phyloP scores from a whole-genome alignment of 2,797 vertebrate species.

The Micromesistius poutassou region DNA sequence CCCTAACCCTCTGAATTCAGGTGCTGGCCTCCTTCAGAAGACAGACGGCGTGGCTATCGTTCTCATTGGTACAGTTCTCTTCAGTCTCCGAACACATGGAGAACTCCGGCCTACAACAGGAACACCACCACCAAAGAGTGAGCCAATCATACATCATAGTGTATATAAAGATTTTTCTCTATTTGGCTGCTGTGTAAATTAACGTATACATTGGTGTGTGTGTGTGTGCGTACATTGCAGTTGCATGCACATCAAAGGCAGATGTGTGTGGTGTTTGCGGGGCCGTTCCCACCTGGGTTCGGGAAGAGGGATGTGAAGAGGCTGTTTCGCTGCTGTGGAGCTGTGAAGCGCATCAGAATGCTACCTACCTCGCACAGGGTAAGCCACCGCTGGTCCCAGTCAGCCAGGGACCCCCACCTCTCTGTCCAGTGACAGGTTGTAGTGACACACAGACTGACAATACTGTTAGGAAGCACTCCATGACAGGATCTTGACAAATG shows the following conservation, averaged over 20 bases:
- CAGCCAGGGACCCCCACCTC: neutral
- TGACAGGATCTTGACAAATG: neutral
- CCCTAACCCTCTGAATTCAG: conserved; percentile 49
- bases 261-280: conserved; percentile 84
- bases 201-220: neutral
- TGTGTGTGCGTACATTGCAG: conserved; percentile 49
- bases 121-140: conserved; percentile 39
- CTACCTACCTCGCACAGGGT: conserved; percentile 73
- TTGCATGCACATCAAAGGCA: conserved; percentile 69
- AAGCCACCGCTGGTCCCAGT: conserved; percentile 22
- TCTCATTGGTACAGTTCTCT: conserved; percentile 78
- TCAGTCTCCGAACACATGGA: conserved; percentile 49
- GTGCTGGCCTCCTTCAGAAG: conserved; percentile 72
- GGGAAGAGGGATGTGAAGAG: conserved; percentile 70
- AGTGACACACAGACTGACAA: neutral
- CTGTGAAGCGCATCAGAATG: conserved; percentile 71
- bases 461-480: neutral
- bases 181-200: neutral
- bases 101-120: conserved; percentile 4
- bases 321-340: conserved; percentile 78
- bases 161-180: neutral
- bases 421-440: neutral
- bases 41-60: conserved; percentile 61
- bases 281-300: conserved; percentile 75
- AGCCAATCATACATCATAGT: conserved; percentile 5